These are phyloP conservation scores for Xanthia icteritia DNA, from an alignment of 2,888 invertebrate genomes.

Conservation along the genomic window DNA sequence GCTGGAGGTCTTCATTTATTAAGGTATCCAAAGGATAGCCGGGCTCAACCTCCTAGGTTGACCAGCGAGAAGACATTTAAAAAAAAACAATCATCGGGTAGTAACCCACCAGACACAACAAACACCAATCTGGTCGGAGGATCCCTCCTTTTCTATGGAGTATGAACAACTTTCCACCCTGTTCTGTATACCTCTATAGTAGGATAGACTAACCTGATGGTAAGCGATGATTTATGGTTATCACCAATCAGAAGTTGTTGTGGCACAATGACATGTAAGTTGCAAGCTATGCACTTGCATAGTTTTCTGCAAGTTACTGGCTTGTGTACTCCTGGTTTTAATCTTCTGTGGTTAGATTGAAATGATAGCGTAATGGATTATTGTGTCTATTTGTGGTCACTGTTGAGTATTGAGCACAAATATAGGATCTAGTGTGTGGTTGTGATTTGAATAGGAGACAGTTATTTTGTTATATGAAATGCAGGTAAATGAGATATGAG, in stretches of 20 bases:
- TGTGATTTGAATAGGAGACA: neutral
- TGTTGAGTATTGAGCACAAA: conserved; percentile 18
- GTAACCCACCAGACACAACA: too few relatives aligned
- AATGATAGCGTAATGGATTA: conserved; percentile 17
- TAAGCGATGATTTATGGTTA: neutral
- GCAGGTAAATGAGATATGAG: neutral
- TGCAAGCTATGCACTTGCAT: too few relatives aligned
- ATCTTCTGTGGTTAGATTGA: neutral
- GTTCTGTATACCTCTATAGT: too few relatives aligned
- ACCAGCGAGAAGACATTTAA: too few relatives aligned
- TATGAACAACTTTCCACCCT: too few relatives aligned
- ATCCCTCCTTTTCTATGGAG: too few relatives aligned
- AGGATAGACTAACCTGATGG: neutral
- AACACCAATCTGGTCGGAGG: too few relatives aligned
- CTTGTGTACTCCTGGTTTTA: conserved; percentile 5
- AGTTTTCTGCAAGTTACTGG: neutral
- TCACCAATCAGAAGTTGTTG: neutral
- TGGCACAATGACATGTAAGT: neutral
- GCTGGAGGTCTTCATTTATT: too few relatives aligned
- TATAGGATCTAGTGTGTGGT: neutral
- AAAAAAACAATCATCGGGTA: too few relatives aligned
- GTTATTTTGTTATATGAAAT: neutral
- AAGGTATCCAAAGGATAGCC: too few relatives aligned
- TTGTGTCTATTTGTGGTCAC: neutral
- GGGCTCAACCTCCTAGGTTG: too few relatives aligned